Conservation (phyloP, 2,113 vertebrate species). For the Noctilio leporinus region DNA sequence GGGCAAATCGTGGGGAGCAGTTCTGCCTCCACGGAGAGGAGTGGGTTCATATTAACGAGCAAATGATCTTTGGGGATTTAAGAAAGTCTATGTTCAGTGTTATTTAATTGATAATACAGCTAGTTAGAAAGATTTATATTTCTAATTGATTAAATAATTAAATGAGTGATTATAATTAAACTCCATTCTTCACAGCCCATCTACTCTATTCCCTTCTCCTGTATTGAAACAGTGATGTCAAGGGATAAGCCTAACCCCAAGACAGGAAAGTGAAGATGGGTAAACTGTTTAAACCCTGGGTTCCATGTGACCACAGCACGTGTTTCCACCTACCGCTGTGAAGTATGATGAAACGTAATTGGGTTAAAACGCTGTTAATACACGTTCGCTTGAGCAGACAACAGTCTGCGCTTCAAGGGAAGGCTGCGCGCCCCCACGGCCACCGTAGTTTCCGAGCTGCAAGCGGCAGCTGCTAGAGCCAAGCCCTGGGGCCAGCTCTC, state of each 20-base stretch:
- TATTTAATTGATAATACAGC: constrained; percentile 64
- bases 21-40: constrained; percentile 47
- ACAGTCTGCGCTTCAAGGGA: neutral
- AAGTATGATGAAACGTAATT: neutral
- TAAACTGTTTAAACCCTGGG: neutral
- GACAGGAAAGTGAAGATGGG: neutral
- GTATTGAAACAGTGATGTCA: constrained; percentile 47
- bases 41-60: constrained; percentile 63
- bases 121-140: constrained; percentile 77
- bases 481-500: too few relatives aligned
- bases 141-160: constrained; percentile 76
- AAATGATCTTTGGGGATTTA: constrained; percentile 63
- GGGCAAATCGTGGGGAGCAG: constrained; percentile 29
- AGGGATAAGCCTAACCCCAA: neutral
- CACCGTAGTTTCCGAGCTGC: neutral
- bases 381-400: neutral
- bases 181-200: constrained; percentile 53
- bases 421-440: too few relatives aligned
- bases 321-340: neutral
- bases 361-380: neutral
- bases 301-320: too few relatives aligned
- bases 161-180: constrained; percentile 76
- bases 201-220: constrained; percentile 56
- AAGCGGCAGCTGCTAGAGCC: too few relatives aligned
- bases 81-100: neutral